Base-by-base conservation (phyloP, 2,113 vertebrate genomes). In the Charina bottae region DNA sequence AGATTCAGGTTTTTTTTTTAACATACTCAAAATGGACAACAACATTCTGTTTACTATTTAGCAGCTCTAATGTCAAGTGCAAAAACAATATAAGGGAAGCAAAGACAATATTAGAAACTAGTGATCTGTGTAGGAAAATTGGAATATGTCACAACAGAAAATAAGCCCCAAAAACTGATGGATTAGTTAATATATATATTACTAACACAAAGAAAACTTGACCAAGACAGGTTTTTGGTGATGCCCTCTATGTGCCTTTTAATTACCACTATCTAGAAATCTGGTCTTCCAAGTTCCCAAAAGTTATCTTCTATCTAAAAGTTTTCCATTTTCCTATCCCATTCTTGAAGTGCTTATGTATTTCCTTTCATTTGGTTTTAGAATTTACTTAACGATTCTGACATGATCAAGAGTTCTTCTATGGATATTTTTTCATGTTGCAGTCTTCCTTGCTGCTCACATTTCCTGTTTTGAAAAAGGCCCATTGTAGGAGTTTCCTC, bases 1-100 rank as follows among this genome's bases (percentile, higher is more conserved):
- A 89, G 92, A 92, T 92, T 95, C 95, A 93, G 83, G 92, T 94
- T 96, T 94, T 96, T 96, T 60, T 96, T 92, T 94, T 49, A 93
- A 96, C 37, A 85, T 89, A 96, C 93, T 96, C 92, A 96, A n/a
- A 92, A 94, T 94, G 91, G 62, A 93, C 6, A 55, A 90, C n/a
- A 0, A 93, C 93, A 83, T 91, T 97, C 89, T 95, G 87, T 72
- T 94, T 93, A 92, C 0, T 33, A 94, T 93, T 91, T 49, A 93
- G 7, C 53, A 86, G 68, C 12, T 64, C 33, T 92, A 93, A 24
- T 91, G 91, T 94, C 53, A 94, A 93, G 46, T 0, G 3, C 12
- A 55, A 59, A 94, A 0, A 64, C 91, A 72, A 15, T 1, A 83
- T n/a, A 54, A 8, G 46, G 8, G 24, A 24, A 59, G 15, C 28